These are phyloP conservation scores for Augochlora pura DNA, from an alignment of 1,140 invertebrate species.

Conservation along the genomic window DNA sequence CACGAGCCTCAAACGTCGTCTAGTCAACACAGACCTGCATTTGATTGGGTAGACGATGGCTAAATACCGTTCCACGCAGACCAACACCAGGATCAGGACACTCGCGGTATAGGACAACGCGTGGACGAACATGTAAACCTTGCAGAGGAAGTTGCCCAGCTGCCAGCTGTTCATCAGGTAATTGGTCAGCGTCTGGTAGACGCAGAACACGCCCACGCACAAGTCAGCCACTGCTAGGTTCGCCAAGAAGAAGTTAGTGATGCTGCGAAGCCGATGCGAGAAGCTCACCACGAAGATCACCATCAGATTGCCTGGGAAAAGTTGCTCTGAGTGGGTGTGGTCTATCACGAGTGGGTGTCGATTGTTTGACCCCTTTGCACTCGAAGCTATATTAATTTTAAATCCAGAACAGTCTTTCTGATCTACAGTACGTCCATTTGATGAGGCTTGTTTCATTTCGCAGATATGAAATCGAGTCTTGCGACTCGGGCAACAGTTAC, in stretches of 20 bases:
- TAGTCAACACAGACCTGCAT: slow-evolving; percentile 88
- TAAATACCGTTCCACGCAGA: slow-evolving; percentile 90
- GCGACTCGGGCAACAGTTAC: too few species aligned
- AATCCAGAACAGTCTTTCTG: too few species aligned
- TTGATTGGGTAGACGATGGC: slow-evolving; percentile 91
- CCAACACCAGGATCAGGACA: slow-evolving; percentile 90
- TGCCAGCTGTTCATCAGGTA: slow-evolving; percentile 90
- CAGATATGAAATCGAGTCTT: too few species aligned
- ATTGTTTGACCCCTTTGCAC: too few species aligned
- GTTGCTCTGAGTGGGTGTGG: too few species aligned
- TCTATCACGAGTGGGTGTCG: too few species aligned
- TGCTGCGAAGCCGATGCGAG: slow-evolving; percentile 87
- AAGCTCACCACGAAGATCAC: slow-evolving; percentile 91
- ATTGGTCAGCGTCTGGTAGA: slow-evolving; percentile 90
- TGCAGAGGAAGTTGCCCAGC: slow-evolving; percentile 89
- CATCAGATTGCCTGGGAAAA: slow-evolving; percentile 87
- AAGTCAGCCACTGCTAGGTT: slow-evolving; percentile 92
- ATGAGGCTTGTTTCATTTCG: too few species aligned
- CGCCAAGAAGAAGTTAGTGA: slow-evolving; percentile 92
- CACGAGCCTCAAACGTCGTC: slow-evolving; percentile 85
- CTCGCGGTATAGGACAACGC: slow-evolving; percentile 90
- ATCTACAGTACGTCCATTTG: too few species aligned
- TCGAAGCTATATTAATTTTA: too few species aligned
- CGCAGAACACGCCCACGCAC: slow-evolving; percentile 92
- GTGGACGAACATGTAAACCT: slow-evolving; percentile 91